A percentile compares a stretch with the other conserved stretches of the same genome.
Evolutionary conservation across 2,888 invertebrate species (phyloP).

Genomic region (Plagiodera versicolora): DNA sequence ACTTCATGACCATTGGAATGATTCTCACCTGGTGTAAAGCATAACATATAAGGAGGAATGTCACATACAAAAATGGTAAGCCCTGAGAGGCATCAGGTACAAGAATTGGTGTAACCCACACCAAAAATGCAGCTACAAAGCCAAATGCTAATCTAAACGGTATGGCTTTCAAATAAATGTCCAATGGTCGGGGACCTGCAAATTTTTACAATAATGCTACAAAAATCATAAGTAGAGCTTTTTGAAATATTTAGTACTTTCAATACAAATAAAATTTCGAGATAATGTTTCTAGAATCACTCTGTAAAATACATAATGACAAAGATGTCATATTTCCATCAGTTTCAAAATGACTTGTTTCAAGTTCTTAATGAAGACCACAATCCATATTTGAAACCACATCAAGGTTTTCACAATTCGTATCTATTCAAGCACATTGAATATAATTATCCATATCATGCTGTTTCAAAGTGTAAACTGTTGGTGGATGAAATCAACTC

Average conservation of each 20-base stretch:
- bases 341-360: conserved; percentile 29
- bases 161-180: conserved; percentile 84
- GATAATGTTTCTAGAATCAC: no score
- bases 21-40: conserved; percentile 82
- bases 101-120: conserved; percentile 81
- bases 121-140: conserved; percentile 77
- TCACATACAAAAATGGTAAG: conserved; percentile 76
- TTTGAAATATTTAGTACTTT: no score
- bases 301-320: conserved; percentile 1
- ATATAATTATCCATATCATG: not conserved
- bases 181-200: conserved; percentile 85
- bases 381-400: conserved; percentile 27
- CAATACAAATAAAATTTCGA: no score
- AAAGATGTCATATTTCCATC: conserved; percentile 21
- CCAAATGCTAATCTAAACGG: conserved; percentile 87
- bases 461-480: conserved; percentile 14
- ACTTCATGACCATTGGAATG: no score
- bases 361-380: conserved; percentile 35
- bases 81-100: conserved; percentile 61
- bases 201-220: conserved; percentile 9
- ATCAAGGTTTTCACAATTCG: not conserved
- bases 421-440: not conserved
- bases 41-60: conserved; percentile 75
- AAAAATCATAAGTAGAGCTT: no score
- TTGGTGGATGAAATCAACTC: conserved; percentile 23